Conservation (phyloP, 2,113 vertebrate genomes). For the Cephalopterus ornatus region DNA sequence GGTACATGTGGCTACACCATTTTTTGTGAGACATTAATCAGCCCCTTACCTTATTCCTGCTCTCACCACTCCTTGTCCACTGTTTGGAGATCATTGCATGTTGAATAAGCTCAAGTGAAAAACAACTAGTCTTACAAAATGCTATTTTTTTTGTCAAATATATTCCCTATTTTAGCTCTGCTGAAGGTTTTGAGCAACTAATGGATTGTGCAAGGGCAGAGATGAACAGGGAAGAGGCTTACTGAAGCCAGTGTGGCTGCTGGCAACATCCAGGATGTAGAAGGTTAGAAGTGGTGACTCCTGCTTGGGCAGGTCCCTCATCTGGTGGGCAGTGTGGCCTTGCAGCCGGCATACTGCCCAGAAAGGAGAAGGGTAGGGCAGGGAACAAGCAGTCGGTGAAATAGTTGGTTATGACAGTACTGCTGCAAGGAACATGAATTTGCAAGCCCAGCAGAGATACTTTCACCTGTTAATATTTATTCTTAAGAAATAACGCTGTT, state of each 20-base stretch:
- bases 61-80: background rate
- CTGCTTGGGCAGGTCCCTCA: background rate
- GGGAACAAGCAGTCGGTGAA: background rate
- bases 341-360: fast-evolving
- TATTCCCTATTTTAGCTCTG: background rate
- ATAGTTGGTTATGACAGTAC: background rate
- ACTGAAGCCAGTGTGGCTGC: background rate
- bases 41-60: background rate
- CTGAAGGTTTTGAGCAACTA: background rate
- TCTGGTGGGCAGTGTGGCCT: background rate
- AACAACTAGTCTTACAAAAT: background rate
- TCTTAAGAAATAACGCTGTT: background rate
- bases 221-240: background rate
- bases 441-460: background rate
- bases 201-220: background rate
- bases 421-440: background rate
- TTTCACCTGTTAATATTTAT: conserved; percentile 30
- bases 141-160: background rate
- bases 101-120: background rate
- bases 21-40: background rate
- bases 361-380: background rate
- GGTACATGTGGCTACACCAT: background rate
- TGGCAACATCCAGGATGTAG: background rate
- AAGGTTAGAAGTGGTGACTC: background rate
- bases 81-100: background rate